A percentile compares a stretch with the other conserved stretches of the same genome.
Evolutionary conservation across 1,140 invertebrate species (phyloP).

Genomic region (Caenorhabditis latens): DNA sequence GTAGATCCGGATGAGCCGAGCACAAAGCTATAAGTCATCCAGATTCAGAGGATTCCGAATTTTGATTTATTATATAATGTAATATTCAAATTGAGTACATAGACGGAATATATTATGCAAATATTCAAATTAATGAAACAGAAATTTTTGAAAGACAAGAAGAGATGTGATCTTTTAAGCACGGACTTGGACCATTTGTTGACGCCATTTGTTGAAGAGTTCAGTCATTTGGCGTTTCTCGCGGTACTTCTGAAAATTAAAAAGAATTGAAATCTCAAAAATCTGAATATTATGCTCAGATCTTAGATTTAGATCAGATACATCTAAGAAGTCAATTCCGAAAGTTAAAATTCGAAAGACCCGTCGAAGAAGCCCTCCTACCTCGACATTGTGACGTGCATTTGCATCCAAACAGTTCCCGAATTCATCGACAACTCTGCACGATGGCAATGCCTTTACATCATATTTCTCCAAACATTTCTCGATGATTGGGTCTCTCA

Average conservation of each 20-base stretch:
- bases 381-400: constrained; percentile 21
- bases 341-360: too few relatives aligned
- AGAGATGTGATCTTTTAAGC: neutral
- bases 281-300: neutral
- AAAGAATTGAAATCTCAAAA: neutral
- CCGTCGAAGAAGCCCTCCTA: neutral
- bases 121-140: neutral
- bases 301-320: too few relatives aligned
- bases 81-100: neutral
- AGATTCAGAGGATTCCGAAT: neutral
- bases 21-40: constrained; percentile 62
- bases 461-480: constrained; percentile 43
- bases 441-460: constrained; percentile 46
- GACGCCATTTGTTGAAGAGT: constrained; percentile 36
- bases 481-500: constrained; percentile 44
- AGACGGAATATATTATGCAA: constrained; percentile 37
- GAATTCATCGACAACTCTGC: constrained; percentile 42
- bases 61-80: neutral
- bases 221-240: constrained; percentile 23
- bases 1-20: constrained; percentile 66
- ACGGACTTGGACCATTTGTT: constrained; percentile 21
- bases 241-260: neutral
- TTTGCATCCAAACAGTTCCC: constrained; percentile 38
- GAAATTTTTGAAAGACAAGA: neutral
- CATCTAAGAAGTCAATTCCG: too few relatives aligned